phyloP scores from a whole-genome alignment of 2,113 vertebrate species.

The Aix galericulata region DNA sequence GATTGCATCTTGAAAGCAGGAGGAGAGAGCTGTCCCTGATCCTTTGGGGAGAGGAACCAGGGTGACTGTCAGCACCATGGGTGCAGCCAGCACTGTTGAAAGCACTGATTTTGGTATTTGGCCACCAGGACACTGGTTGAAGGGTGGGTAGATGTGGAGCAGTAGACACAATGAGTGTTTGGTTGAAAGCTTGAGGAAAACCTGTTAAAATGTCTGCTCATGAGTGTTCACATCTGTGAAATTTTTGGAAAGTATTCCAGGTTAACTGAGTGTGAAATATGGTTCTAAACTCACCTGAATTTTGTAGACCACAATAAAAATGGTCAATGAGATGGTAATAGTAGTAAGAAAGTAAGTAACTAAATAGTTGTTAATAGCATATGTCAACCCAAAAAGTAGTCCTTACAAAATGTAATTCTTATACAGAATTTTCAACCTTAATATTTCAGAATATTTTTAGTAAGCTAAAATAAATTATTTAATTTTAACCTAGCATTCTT shows the following conservation, averaged over 20 bases:
- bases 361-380: conserved; percentile 11
- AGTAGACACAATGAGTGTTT: not conserved
- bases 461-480: not conserved
- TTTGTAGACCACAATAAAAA: conserved; percentile 34
- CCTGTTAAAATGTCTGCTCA: not conserved
- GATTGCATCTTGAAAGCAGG: not conserved
- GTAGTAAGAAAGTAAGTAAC: not conserved
- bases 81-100: not conserved
- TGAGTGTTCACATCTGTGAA: not conserved
- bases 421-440: not conserved
- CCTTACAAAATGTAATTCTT: not conserved
- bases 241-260: not conserved
- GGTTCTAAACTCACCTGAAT: conserved; percentile 2
- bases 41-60: not conserved
- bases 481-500: not conserved
- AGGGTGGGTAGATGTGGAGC: not conserved
- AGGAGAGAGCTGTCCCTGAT: not conserved
- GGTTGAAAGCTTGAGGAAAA: not conserved
- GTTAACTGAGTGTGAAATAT: not conserved
- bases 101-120: not conserved
- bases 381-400: conserved; percentile 2
- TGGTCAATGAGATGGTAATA: conserved; percentile 16
- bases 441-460: conserved; percentile 24
- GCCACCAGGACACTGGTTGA: not conserved
- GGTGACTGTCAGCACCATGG: accelerated